Base-by-base conservation (phyloP, 2,888 invertebrate genomes). In the Chaetogeoica ovagalla region DNA sequence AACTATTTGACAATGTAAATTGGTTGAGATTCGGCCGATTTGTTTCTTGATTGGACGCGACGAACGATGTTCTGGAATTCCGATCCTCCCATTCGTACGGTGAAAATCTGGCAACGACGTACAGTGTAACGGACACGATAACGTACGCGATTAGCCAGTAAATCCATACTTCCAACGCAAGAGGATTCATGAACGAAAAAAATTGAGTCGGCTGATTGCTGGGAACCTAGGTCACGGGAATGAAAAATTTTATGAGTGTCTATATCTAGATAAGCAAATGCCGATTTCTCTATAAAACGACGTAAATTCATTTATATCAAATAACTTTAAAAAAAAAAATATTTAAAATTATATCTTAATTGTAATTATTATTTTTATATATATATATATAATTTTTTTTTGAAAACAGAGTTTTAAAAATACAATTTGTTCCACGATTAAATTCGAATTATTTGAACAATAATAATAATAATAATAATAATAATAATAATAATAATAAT, bases 151-250 rank as follows among this genome's bases (percentile, higher is more conserved):
- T 91, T 81, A 94, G 87, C 71, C 94, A 92, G 87, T 93, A 94
- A 81, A 94, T 87, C 95, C 96, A 96, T 83, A 95, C 94, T 85
- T 95, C 93, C 83, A 93, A 89, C 0, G 94, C 93, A 84, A 96
- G 87, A 0, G 95, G 95, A 85, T 93, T 93, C 91, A 95, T 92
- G 87, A 96, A 96, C 60, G 93, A 93, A 87, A 95, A 96, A 48
- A 90, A 89, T 85, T 90, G 90, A 65, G 90, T 91, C 85, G 90
- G 91, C 85, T 90, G 91, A 84, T 88, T 91, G 84, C 89, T 91
- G 75, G 93, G 92, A 43, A 92, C 90, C 92, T 92, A 59, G n/a
- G n/a, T n/a, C n/a, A 55, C 8, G 5, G 19, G 23, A 19, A 69
- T 5, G 30, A 17, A 52, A 52, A 1, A 52, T 15, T 17, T 30